These are phyloP conservation scores for Erythrolamprus reginae DNA, from an alignment of 2,113 vertebrate species.

Conservation along the genomic window DNA sequence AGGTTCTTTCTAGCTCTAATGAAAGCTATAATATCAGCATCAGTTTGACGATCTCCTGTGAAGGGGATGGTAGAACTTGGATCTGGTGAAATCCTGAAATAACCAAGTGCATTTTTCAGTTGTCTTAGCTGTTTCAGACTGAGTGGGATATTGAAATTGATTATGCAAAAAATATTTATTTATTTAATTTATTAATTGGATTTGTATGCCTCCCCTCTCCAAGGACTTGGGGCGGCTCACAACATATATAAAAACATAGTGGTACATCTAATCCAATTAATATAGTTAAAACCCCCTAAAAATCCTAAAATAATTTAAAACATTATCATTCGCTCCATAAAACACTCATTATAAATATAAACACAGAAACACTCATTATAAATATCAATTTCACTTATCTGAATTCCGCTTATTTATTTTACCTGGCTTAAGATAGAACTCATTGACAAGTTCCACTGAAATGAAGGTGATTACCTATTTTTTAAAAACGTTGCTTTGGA, in stretches of 20 bases:
- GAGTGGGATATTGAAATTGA: background rate
- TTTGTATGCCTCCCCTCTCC: too few species aligned
- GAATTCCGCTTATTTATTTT: background rate
- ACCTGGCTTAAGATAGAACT: background rate
- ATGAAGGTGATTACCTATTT: background rate
- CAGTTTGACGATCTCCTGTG: conserved; percentile 84
- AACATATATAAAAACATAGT: too few species aligned
- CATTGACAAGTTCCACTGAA: background rate
- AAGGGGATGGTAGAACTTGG: conserved; percentile 69
- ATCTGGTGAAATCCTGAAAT: conserved; percentile 65
- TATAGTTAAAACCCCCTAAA: too few species aligned
- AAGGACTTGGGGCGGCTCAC: too few species aligned
- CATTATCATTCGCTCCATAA: too few species aligned
- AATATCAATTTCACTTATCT: background rate
- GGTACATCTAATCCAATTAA: too few species aligned
- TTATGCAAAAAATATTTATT: too few species aligned
- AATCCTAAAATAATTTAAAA: too few species aligned
- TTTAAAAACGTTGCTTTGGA: background rate
- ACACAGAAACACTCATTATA: too few species aligned
- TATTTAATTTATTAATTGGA: too few species aligned
- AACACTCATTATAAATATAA: too few species aligned
- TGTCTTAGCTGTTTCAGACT: background rate
- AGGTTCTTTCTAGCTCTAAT: conserved; percentile 83
- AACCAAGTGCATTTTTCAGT: conserved; percentile 22
- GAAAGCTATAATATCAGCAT: conserved; percentile 89